Evolutionary conservation across 2,888 invertebrate genomes (phyloP), one percentile per base, ranked within the genome.

Genomic region (Lacanobia wlatinum): DNA sequence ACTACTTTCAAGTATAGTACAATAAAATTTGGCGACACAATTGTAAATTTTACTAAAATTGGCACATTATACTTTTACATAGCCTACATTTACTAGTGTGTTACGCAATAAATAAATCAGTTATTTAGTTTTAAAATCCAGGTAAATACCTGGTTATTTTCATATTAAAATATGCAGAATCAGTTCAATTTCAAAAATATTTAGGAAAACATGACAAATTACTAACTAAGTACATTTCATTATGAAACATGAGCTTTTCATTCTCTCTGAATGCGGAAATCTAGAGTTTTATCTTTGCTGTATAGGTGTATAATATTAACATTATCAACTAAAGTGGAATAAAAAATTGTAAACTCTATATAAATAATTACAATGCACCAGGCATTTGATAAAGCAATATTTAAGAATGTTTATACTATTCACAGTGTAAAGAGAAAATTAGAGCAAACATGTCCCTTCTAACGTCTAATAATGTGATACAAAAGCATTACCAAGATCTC

Each of bases 291-390:
- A 81, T 86, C 77, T 86, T 85, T 86, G 86, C 83, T 85, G 86
- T 84, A 86, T 85, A 88, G 85, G 88, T 88, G 89, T 88, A 88
- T 89, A 92, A 90, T 87, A 86, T 88, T 86, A 86, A 87, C 75
- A 89, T 87, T 83, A 88, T 87, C 85, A 90, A 89, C 87, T 92
- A 92, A 72, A 88, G 88, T 87, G 89, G 90, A 91, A 92, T 93
- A 94, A 93, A 92, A 93, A 92, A 88, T 88, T 90, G 90, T 92
- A 92, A 92, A 90, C 84, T 90, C 88, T 85, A 86, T 90, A 92
- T 93, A 91, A 93, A 93, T 91, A 92, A 92, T 91, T 91, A 92
- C 90, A 92, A 93, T 93, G 92, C 92, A 91, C 93, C 93, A 92
- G 92, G 92, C 92, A 92, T 92, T 83, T 83, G 83, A 87, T 89